Evolutionary conservation across 2,113 vertebrate genomes (phyloP).

Genomic region (Paratilapia polleni): DNA sequence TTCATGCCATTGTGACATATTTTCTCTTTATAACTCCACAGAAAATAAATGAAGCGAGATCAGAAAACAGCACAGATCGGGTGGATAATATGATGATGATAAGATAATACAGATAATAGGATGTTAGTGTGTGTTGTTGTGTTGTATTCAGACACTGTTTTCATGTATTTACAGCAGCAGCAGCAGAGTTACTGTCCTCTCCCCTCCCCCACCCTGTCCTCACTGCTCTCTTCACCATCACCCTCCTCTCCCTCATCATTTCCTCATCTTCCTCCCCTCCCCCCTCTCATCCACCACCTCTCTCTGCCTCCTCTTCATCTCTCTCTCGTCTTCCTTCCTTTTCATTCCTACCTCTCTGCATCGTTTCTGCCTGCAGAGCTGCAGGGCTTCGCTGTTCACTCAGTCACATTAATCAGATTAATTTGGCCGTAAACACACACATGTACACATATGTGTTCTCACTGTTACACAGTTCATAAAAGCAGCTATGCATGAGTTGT

Average conservation of each 20-base stretch:
- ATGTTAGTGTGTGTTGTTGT: no score
- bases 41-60: not conserved
- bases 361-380: not conserved
- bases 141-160: no score
- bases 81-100: not conserved
- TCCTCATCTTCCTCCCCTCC: slow-evolving; percentile 6
- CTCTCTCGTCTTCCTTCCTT: not conserved
- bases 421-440: slow-evolving; percentile 15
- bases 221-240: slow-evolving; percentile 21
- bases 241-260: slow-evolving; percentile 19
- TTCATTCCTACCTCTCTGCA: not conserved
- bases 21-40: not conserved
- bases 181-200: not conserved
- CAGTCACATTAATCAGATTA: slow-evolving; percentile 18
- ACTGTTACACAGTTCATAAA: not conserved
- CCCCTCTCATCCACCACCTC: slow-evolving; percentile 13
- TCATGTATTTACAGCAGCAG: not conserved
- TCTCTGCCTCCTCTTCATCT: not conserved
- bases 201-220: slow-evolving; percentile 42
- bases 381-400: not conserved
- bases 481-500: no score
- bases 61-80: no score
- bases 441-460: not conserved
- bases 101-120: no score
- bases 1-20: no score